Evolutionary conservation across 2,113 vertebrate genomes (phyloP).

Genomic region (Naja naja): DNA sequence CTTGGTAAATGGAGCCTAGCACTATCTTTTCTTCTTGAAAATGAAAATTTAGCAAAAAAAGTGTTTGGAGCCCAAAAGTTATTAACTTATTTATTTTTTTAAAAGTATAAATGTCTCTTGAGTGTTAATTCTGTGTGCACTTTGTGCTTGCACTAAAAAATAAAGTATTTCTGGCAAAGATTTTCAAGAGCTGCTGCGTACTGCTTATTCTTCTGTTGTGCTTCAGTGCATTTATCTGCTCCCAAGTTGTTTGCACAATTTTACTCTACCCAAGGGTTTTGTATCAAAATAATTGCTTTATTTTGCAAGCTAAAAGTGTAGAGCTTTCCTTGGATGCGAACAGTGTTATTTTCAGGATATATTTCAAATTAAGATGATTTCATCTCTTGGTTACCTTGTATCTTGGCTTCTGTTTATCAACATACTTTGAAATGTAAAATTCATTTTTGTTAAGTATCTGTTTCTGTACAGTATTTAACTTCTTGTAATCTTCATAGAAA

Average conservation of each 20-base stretch:
- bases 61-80: neutral
- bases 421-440: neutral
- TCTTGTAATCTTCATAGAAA: neutral
- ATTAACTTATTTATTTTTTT: neutral
- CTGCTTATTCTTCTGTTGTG: neutral
- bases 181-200: constrained; percentile 1
- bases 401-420: neutral
- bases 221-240: constrained; percentile 3
- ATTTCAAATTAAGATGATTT: neutral
- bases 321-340: neutral
- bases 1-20: neutral
- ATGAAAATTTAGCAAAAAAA: neutral
- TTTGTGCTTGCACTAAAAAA: neutral
- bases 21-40: neutral
- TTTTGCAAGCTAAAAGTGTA: neutral
- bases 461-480: neutral
- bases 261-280: constrained; percentile 11
- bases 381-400: neutral
- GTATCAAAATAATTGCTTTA: constrained; percentile 10
- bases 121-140: neutral
- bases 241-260: constrained; percentile 10
- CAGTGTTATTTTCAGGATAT: neutral
- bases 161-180: constrained; percentile 5
- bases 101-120: neutral
- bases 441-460: neutral